Base-by-base conservation (phyloP, 2,797 vertebrate species). In the Amniataba percoides region DNA sequence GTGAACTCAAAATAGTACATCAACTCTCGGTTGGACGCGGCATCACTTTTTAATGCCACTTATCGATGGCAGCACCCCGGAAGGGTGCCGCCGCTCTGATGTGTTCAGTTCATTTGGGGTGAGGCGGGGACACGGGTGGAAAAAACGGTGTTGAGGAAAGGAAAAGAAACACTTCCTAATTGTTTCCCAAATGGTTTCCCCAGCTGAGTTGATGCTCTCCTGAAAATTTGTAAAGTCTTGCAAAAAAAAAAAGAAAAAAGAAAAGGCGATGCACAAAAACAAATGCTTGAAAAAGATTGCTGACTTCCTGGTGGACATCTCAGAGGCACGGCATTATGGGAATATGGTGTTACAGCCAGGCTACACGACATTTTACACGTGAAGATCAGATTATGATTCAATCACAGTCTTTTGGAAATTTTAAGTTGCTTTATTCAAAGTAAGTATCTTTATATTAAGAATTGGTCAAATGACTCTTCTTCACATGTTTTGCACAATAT, bases 1-100 rank as follows among this genome's bases (percentile, higher is more conserved):
- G 64, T 79, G 80, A 91, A 90, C 80, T 81, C 55, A 43, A 75
- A 88, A 88, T 55, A 81, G 79, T 70, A 78, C 77, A 86, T 71
- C 81, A 73, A 57, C 70, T 46, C 63, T 14, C 51, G 56, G 51
- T 57, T 23, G 67, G 71, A 71, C 53, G 39, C 15, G 7, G 52
- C 12, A 11, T 46, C 5, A 7, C 25, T 76, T 79, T 63, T 34
- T 52, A 34, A 60, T 12, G 45, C 39, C 36, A 36, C 14, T 14
- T 23, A 46, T 63, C 4, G 53, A 55, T 43, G 68, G 64, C 48
- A 6, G 60, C 31, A 14, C 27, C 60, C n/a, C 7, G 23, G 68
- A 77, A 81, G 83, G 63, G 27, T 25, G 10, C 34, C 5, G 2
- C 64, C 48, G 39, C 42, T 31, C 31, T 62, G 13, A 58, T 68